These are phyloP conservation scores for Agonopterix heracliana DNA, from an alignment of 2,888 invertebrate species.

Conservation along the genomic window DNA sequence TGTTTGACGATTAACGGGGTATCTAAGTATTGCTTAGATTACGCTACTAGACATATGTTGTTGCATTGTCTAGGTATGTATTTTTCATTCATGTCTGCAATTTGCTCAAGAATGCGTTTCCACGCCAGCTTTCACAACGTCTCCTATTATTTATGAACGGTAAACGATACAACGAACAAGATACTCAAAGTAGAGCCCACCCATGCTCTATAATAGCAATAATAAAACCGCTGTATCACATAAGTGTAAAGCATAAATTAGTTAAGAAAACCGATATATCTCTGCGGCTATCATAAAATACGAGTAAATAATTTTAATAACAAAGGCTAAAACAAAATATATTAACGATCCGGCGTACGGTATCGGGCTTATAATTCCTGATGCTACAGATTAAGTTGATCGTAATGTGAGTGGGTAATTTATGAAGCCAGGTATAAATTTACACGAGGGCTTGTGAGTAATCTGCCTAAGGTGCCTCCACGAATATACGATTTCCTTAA, in stretches of 20 bases:
- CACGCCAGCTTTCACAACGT: too few relatives aligned
- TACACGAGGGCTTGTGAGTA: constrained; percentile 38
- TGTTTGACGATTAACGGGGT: constrained; percentile 41
- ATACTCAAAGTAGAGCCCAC: constrained; percentile 35
- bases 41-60: neutral
- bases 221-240: constrained; percentile 35
- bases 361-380: constrained; percentile 9
- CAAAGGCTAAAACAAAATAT: constrained; percentile 54
- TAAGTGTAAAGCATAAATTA: constrained; percentile 56
- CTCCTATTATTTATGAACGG: constrained; percentile 5
- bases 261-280: constrained; percentile 52
- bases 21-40: constrained; percentile 13
- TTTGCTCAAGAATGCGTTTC: too few relatives aligned
- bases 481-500: constrained; percentile 32
- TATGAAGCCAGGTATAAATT: constrained; percentile 51
- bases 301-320: constrained; percentile 53
- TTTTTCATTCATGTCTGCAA: too few relatives aligned
- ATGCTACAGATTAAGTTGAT: constrained; percentile 36
- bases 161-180: constrained; percentile 3
- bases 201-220: constrained; percentile 50
- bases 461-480: constrained; percentile 27
- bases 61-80: too few relatives aligned
- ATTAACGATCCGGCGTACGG: constrained; percentile 27
- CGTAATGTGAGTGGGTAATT: constrained; percentile 52
- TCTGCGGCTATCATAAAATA: constrained; percentile 46